Conservation (phyloP, 1,140 invertebrate genomes). For the Ditylenchus dipsaci region DNA sequence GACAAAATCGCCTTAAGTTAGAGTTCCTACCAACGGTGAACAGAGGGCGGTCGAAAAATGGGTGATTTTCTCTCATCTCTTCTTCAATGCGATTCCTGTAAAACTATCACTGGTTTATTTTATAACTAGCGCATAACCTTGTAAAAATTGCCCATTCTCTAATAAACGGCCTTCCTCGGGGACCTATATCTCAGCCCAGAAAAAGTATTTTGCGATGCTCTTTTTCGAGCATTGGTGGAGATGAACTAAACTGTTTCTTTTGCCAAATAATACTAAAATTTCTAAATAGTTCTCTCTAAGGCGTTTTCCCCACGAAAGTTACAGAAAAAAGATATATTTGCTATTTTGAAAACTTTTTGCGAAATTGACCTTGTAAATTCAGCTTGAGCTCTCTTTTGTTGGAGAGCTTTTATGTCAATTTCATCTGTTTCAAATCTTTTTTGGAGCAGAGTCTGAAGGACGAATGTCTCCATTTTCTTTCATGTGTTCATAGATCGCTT, state of each 20-base stretch:
- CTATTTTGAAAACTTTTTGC: not conserved
- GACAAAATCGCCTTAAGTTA: conserved; percentile 82
- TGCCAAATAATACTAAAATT: no score
- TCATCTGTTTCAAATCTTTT: conserved; percentile 55
- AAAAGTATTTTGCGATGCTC: no score
- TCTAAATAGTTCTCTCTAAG: no score
- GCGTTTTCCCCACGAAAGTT: no score
- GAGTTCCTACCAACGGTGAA: conserved; percentile 86
- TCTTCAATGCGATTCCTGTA: conserved; percentile 61
- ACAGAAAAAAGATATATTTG: not conserved
- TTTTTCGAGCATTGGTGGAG: no score
- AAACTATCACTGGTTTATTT: not conserved
- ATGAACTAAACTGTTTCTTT: no score
- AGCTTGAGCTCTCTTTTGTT: conserved; percentile 95
- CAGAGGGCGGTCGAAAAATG: conserved; percentile 90
- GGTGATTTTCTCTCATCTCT: conserved; percentile 96
- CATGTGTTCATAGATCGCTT: conserved; percentile 43
- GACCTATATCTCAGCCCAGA: no score
- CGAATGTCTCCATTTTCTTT: conserved; percentile 52
- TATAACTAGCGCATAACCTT: not conserved
- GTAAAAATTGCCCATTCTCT: not conserved
- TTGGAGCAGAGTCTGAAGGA: conserved; percentile 52
- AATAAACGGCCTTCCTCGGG: no score
- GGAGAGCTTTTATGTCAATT: conserved; percentile 86
- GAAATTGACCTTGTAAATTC: conserved; percentile 74